Base-by-base conservation (phyloP, 2,113 vertebrate genomes). In the Pogona vitticeps region DNA sequence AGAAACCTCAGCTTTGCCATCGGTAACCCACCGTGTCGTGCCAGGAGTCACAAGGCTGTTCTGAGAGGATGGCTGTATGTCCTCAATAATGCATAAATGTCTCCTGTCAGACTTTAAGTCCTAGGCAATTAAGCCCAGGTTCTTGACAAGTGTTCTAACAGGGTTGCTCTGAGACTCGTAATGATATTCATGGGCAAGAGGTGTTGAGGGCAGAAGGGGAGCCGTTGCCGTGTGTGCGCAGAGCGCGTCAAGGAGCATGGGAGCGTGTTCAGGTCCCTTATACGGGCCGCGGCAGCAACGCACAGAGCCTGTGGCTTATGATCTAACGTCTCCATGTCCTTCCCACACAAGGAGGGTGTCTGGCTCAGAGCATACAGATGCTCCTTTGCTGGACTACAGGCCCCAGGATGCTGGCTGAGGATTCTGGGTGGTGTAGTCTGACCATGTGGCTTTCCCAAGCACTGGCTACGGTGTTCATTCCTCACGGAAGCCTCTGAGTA, bases 71-170 rank as follows among this genome's bases (percentile, higher is more conserved):
- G 85, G 73, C 82, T 0, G 1, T 0, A 0, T 8, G 12, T 26
- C 76, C 65, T 84, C 84, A 82, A 83, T 0, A 52, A 90, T 82
- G 76, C 78, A 70, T 73, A 71, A 88, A 61, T 0, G 0, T 86
- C 85, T 87, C 76, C 90, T 85, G 88, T 76, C 84, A 76, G 75
- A 83, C 76, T 80, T 80, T 52, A 80, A 40, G 85, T 90, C 86
- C 68, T 28, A 65, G 79, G 87, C 91, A 83, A 58, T 85, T 20
- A 89, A 90, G 88, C 83, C 42, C 73, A 8, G 63, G 88, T 72
- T 88, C 36, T 59, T 0, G 0, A 79, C 12, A 76, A 82, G 71
- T 86, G 80, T 80, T 73, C 40, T 59, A 70, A 36, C 61, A 88
- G 82, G 71, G 58, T 26, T 75, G 70, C 33, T 65, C 77, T 15